These are phyloP conservation scores for Cerceris ruficornis DNA, from an alignment of 2,888 invertebrate genomes.

Conservation along the genomic window DNA sequence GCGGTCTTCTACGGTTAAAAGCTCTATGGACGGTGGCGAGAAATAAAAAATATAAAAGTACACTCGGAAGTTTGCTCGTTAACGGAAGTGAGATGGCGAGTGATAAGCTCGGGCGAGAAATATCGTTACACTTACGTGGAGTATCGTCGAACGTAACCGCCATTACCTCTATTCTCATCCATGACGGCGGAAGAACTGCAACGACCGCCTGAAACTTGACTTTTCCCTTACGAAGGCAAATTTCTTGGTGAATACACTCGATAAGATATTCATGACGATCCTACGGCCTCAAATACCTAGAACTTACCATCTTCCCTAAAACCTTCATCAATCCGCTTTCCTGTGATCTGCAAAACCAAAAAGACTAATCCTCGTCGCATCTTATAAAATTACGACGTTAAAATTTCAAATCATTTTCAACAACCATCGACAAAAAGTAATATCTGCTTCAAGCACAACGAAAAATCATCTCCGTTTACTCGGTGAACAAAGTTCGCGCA, in stretches of 20 bases:
- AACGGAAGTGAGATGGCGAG: conserved; percentile 40
- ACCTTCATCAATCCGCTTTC: too few species aligned
- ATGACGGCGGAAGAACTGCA: conserved; percentile 47
- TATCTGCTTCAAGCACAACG: too few species aligned
- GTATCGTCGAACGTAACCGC: conserved; percentile 12
- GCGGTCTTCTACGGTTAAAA: conserved; percentile 39
- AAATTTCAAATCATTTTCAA: too few species aligned
- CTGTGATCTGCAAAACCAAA: too few species aligned
- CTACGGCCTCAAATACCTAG: too few species aligned
- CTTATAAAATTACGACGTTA: too few species aligned
- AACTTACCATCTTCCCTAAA: too few species aligned
- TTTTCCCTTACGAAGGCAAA: neutral
- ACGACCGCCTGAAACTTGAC: conserved; percentile 29
- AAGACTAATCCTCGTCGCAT: too few species aligned
- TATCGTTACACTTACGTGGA: conserved; percentile 48
- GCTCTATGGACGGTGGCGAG: conserved; percentile 44
- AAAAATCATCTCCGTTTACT: too few species aligned
- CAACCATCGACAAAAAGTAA: too few species aligned
- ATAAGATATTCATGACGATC: neutral
- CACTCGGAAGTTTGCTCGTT: conserved; percentile 57
- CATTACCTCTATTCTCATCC: conserved; percentile 29
- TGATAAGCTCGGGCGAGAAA: conserved; percentile 53
- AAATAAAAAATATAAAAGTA: conserved; percentile 49
- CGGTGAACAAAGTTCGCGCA: too few species aligned
- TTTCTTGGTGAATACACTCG: neutral